A percentile compares a stretch with the other conserved stretches of the same genome.
These are phyloP conservation scores for Hydraecia micacea DNA, from an alignment of 2,888 invertebrate genomes.

Conservation along the genomic window DNA sequence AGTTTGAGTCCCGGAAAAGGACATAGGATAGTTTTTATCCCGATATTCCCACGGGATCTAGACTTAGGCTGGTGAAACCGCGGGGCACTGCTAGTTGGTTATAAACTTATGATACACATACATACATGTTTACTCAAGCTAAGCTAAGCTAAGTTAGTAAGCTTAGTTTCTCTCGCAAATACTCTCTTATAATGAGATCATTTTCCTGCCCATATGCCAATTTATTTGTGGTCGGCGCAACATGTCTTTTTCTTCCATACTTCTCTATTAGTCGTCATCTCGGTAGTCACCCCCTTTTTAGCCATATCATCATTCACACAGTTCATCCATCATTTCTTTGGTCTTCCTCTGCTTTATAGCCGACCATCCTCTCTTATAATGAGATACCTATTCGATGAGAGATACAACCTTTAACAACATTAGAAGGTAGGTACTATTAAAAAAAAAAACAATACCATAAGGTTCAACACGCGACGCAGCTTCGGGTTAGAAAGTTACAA, in stretches of 20 bases:
- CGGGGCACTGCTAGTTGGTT: too few relatives aligned
- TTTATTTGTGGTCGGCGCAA: background rate
- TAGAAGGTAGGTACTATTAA: background rate
- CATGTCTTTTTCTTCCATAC: background rate
- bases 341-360: background rate
- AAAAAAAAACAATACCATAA: slow-evolving; percentile 23
- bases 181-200: background rate
- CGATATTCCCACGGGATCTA: too few relatives aligned
- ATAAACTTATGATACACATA: background rate
- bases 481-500: slow-evolving; percentile 65
- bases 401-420: background rate
- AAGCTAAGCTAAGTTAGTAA: background rate
- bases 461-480: slow-evolving; percentile 41
- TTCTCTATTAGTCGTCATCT: background rate
- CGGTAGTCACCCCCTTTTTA: background rate
- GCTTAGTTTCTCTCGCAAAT: background rate
- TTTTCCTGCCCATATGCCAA: too few relatives aligned
- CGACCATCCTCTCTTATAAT: background rate
- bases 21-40: too few relatives aligned
- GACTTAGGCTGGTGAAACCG: too few relatives aligned
- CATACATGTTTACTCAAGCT: background rate
- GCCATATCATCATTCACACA: background rate
- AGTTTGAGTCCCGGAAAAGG: too few relatives aligned
- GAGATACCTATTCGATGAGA: background rate
- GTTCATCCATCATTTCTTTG: background rate